Base-by-base conservation (phyloP, 2,113 vertebrate species). In the Colossoma macropomum region DNA sequence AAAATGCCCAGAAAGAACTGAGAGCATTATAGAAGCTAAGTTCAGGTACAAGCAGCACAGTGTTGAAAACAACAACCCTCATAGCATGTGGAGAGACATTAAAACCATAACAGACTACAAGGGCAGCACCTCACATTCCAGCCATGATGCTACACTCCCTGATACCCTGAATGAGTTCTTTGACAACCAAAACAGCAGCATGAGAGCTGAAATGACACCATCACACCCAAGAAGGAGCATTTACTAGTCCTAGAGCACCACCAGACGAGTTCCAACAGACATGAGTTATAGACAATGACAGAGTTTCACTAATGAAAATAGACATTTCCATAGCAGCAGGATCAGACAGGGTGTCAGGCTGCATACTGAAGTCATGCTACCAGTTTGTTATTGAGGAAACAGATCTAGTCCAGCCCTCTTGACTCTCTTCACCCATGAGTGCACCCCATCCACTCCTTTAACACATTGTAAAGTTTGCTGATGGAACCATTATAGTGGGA, bases 151-250 rank as follows among this genome's bases (percentile, higher is more conserved):
- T n/a, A 72, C 74, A 50, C 60, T 77, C 32, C 32, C 69, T 68
- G 75, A 81, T 45, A 34, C 63, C 63, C 45, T 87, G 30, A 82
- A 87, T 38, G 11, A 78, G 68, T 78, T 78, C 69, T 77, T 84
- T 65, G 54, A 76, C 5, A 74, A 65, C 30, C 66, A 69, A 27
- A 34, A 2, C 45, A 54, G 72, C 72, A 75, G 52, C 30, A 45
- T 54, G n/a, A 50, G 28, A 56, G n/a, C 30, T 77, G 30, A 77
- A 34, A 30, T 52, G 10, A 21, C 30, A 62, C 19, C 32, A 15
- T 13, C 52, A 27, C n/a, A n/a, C n/a, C n/a, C n/a, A 60, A 38
- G 19, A 25, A 21, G 59, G 30, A n/a, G n/a, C 11, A 54, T 56
- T 21, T 21, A 30, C 27, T 59, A 7, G 32, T 27, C 45, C n/a